Evolutionary conservation across 2,113 vertebrate species (phyloP).

Genomic region (Athene noctua): DNA sequence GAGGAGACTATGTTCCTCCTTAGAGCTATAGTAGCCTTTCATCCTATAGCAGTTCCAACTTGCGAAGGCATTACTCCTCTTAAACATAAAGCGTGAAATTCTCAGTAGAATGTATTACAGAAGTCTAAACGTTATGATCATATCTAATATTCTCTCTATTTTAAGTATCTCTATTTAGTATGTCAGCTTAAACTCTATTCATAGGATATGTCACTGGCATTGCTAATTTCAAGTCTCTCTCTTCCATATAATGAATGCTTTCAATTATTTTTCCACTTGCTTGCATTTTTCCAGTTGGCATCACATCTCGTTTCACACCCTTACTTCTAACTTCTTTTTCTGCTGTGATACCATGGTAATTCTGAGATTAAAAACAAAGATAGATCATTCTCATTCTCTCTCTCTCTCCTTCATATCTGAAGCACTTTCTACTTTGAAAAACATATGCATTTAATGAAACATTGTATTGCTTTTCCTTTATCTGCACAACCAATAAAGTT

Average conservation of each 20-base stretch:
- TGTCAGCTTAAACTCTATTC: constrained; percentile 14
- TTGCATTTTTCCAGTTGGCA: constrained; percentile 37
- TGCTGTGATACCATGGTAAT: neutral
- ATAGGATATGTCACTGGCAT: neutral
- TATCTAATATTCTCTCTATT: constrained; percentile 19
- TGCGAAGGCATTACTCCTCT: neutral
- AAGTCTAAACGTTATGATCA: constrained; percentile 29
- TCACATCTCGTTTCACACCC: neutral
- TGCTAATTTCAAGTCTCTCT: constrained; percentile 25
- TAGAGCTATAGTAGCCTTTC: neutral
- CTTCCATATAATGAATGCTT: constrained; percentile 24
- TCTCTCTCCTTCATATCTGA: neutral
- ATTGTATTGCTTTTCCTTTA: neutral
- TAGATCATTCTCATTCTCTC: neutral
- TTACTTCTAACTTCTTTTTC: neutral
- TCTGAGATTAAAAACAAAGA: constrained; percentile 29
- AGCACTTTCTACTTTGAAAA: neutral
- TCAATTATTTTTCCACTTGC: constrained; percentile 41
- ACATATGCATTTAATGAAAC: neutral
- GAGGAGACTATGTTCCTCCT: neutral
- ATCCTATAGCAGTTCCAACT: neutral
- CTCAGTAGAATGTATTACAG: neutral
- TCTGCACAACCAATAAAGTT: neutral
- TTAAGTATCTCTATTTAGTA: constrained; percentile 18
- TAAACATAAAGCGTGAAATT: neutral